These are phyloP conservation scores for Spatulosminthurus flaviceps DNA, from an alignment of 2,888 invertebrate genomes.

Conservation along the genomic window DNA sequence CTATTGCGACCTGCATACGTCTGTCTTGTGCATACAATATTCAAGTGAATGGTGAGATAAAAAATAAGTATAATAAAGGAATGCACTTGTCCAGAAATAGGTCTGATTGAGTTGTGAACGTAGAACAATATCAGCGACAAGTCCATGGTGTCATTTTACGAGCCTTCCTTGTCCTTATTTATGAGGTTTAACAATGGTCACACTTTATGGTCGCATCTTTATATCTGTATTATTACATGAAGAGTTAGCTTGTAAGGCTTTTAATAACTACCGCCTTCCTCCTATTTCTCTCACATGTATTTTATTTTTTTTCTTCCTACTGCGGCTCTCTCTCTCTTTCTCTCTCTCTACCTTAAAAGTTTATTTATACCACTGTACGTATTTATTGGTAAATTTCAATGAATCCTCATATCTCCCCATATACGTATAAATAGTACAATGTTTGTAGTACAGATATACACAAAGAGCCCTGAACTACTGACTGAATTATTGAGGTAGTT, in stretches of 20 bases:
- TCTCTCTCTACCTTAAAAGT: too few relatives aligned
- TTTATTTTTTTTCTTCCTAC: neutral
- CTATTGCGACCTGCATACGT: too few relatives aligned
- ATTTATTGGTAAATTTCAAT: too few relatives aligned
- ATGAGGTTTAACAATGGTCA: conserved; percentile 44
- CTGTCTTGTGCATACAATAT: too few relatives aligned
- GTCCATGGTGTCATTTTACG: conserved; percentile 44
- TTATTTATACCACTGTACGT: too few relatives aligned
- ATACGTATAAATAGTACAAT: too few relatives aligned
- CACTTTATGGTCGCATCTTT: conserved; percentile 37
- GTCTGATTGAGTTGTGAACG: conserved; percentile 39
- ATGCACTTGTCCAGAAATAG: conserved; percentile 42
- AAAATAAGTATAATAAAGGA: conserved; percentile 25
- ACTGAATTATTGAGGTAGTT: neutral
- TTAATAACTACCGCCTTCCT: neutral
- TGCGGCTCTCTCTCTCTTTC: neutral
- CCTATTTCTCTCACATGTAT: neutral
- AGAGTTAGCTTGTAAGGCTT: neutral
- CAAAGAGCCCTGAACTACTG: neutral
- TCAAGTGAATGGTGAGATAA: neutral
- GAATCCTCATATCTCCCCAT: too few relatives aligned
- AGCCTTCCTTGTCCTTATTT: conserved; percentile 38
- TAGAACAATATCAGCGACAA: conserved; percentile 42
- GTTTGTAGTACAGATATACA: too few relatives aligned
- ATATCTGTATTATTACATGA: neutral